These are phyloP conservation scores for Nibea coibor DNA, from an alignment of 2,113 vertebrate genomes.

Conservation along the genomic window DNA sequence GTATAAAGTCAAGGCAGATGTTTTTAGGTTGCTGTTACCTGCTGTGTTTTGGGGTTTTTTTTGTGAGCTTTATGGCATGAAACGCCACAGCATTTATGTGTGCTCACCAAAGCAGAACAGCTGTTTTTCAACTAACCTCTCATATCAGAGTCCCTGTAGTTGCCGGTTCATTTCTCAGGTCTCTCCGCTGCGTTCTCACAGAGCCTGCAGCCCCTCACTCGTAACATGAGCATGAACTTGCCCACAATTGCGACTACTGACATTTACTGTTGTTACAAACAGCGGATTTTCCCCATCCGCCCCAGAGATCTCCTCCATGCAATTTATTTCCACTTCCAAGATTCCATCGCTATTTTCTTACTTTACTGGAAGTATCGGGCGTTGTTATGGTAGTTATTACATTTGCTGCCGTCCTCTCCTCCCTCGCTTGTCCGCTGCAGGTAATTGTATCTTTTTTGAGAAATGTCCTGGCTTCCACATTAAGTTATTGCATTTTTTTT, in stretches of 20 bases:
- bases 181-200: neutral
- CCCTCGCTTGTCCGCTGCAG: slow-evolving; percentile 29
- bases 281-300: neutral
- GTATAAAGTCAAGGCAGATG: neutral
- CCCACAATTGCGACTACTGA: slow-evolving; percentile 47
- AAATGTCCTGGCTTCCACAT: slow-evolving; percentile 36
- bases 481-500: slow-evolving; percentile 12
- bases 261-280: slow-evolving; percentile 57
- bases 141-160: slow-evolving; percentile 21
- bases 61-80: slow-evolving; percentile 17
- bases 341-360: slow-evolving; percentile 53
- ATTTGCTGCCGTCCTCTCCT: slow-evolving; percentile 37
- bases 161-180: slow-evolving; percentile 48
- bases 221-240: slow-evolving; percentile 28
- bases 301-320: slow-evolving; percentile 40
- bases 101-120: slow-evolving; percentile 40
- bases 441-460: slow-evolving; percentile 58
- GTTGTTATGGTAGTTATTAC: slow-evolving; percentile 55
- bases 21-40: slow-evolving; percentile 11
- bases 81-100: slow-evolving; percentile 16
- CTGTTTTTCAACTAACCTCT: slow-evolving; percentile 34
- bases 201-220: slow-evolving; percentile 22
- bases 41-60: neutral
- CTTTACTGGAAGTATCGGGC: slow-evolving; percentile 53
- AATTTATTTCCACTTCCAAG: slow-evolving; percentile 50